Percentiles rank a stretch among this genome's conserved stretches.
Evolutionary conservation across 2,797 vertebrate genomes (phyloP).

Genomic region (Pangasius mekongensis): DNA sequence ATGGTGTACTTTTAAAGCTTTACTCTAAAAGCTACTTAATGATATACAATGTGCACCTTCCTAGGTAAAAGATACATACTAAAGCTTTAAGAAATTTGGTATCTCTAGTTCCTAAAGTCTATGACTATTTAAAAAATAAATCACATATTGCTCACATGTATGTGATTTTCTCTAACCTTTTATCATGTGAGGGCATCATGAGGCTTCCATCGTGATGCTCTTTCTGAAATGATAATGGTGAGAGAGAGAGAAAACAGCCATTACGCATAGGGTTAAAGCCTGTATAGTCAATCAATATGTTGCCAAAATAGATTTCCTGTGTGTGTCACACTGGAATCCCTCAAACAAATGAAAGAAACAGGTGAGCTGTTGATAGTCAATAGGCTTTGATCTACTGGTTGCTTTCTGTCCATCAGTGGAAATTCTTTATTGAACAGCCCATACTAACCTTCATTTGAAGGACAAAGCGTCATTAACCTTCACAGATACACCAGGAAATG

Average conservation of each 20-base stretch:
- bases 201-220: background rate
- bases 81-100: background rate
- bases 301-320: conserved; percentile 39
- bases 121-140: background rate
- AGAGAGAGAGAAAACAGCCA: background rate
- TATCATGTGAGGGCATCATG: background rate
- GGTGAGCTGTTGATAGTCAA: conserved; percentile 41
- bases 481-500: background rate
- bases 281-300: conserved; percentile 41
- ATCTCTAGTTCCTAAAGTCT: too few relatives aligned
- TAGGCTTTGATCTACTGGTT: conserved; percentile 30
- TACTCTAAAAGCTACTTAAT: background rate
- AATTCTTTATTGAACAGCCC: conserved; percentile 46
- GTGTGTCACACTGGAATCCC: conserved; percentile 32
- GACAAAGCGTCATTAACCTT: conserved; percentile 40
- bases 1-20: background rate
- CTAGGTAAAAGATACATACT: background rate
- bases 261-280: conserved; percentile 10
- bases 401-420: conserved; percentile 33
- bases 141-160: background rate
- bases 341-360: conserved; percentile 32
- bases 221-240: background rate
- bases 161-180: background rate
- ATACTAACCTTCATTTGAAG: conserved; percentile 47
- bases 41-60: background rate